These are phyloP conservation scores for Linepithema humile DNA, from an alignment of 1,140 invertebrate genomes.

Conservation along the genomic window DNA sequence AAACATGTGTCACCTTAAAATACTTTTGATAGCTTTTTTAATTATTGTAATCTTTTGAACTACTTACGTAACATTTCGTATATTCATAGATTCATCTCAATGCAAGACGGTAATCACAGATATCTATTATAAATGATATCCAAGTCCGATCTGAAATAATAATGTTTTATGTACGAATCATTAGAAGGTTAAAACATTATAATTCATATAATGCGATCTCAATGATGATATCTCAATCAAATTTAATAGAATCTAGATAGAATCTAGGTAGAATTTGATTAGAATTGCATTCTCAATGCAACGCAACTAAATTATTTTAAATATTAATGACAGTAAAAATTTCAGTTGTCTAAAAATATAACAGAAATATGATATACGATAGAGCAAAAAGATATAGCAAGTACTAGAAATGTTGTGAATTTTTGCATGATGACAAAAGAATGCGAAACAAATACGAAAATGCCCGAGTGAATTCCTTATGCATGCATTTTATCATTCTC, in stretches of 20 bases:
- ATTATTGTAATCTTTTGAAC: neutral
- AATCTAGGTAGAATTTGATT: conserved; percentile 25
- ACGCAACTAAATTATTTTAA: neutral
- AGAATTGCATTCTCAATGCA: conserved; percentile 4
- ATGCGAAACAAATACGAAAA: neutral
- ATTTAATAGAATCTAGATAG: conserved; percentile 1
- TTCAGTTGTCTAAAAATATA: neutral
- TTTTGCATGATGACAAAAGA: conserved; percentile 1
- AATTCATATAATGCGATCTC: too few species aligned
- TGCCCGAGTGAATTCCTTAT: neutral
- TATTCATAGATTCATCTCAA: neutral
- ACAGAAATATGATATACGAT: neutral
- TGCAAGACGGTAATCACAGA: neutral
- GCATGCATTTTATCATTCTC: neutral
- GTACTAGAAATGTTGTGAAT: too few species aligned
- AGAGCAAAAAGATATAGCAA: too few species aligned
- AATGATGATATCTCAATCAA: too few species aligned
- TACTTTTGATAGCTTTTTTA: neutral
- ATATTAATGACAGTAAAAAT: neutral
- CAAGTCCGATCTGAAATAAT: conserved; percentile 15
- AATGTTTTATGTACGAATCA: neutral
- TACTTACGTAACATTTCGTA: neutral
- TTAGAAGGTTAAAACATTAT: too few species aligned
- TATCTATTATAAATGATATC: neutral
- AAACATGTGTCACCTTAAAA: neutral